Evolutionary conservation across 30 jellyfish, hydroid and myxozoan species (phyloP), one percentile per base, ranked within the genome.

Genomic region (Pseudorhiza aurosa): DNA sequence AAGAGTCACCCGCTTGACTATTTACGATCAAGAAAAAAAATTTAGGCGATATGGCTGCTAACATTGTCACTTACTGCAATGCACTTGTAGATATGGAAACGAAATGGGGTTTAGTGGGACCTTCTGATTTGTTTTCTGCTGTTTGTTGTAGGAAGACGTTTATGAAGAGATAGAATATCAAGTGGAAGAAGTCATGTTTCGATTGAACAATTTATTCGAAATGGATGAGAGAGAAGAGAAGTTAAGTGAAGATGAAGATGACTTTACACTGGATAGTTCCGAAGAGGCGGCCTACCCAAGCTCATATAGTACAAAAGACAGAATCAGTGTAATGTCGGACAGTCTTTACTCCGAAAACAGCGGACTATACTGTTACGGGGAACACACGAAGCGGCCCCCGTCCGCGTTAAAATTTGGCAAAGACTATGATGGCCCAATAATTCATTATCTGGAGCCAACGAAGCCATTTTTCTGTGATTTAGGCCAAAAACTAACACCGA

Each of bases 251-350:
- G 83, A 53, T 53, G 75, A 56, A 7, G 91, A 80, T 50, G 76
- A 71, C 19, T 57, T 62, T 15, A 80, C 91, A 5, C n/a, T 80
- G 56, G 83, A 80, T 44, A 80, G 91, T 37, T 80, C 91, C 12
- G 91, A 80, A 18, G 91, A 80, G 33, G 91, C 91, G 39, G 91
- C 91, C 46, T 80, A 80, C 31, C 91, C 91, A 43, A 80, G 91
- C 32, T 80, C 91, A 1, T 65, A 35, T 29, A 80, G 91, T 72
- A 80, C 83, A 51, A 65, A 80, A 30, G 91, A 80, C 75, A 80
- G 76, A 68, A 80, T 80, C 75, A 80, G 91, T 50, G 50, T 29
- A 9, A 62, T 84, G 33, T 80, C 91, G 6, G 91, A 80, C 31
- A 80, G 91, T 75, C 56, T 80, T 18, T 46, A 65, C 42, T 64